phyloP scores from a whole-genome alignment of 2,113 vertebrate species.

The Oncorhynchus clarkii region DNA sequence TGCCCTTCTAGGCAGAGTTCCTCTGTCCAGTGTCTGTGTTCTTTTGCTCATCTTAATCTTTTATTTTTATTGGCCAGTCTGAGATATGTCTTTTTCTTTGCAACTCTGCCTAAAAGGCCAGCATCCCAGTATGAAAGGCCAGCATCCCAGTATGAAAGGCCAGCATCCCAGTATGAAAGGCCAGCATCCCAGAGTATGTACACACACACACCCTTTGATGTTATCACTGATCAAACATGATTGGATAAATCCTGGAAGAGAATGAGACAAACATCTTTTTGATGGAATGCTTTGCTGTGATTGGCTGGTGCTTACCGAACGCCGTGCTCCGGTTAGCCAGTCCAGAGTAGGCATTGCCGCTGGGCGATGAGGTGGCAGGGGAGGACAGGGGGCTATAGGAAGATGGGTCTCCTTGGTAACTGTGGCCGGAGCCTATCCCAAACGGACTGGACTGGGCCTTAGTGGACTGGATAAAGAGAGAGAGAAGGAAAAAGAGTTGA shows the following conservation, averaged over 20 bases:
- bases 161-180: too few relatives aligned
- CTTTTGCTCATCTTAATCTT: too few relatives aligned
- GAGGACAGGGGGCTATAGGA: constrained; percentile 97
- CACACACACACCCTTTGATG: too few relatives aligned
- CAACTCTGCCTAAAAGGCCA: too few relatives aligned
- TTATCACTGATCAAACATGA: neutral
- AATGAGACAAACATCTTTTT: too few relatives aligned
- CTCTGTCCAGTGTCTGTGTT: too few relatives aligned
- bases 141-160: too few relatives aligned
- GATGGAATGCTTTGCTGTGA: neutral
- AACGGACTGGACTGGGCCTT: constrained; percentile 96
- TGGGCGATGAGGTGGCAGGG: constrained; percentile 93
- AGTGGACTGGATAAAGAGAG: constrained; percentile 78
- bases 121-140: too few relatives aligned
- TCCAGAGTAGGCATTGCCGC: constrained; percentile 93
- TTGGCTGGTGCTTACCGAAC: constrained; percentile 81
- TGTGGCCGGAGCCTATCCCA: constrained; percentile 93
- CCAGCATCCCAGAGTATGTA: too few relatives aligned
- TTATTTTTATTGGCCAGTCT: too few relatives aligned
- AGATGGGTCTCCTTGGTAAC: constrained; percentile 88
- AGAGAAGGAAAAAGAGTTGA: neutral
- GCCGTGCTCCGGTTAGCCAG: constrained; percentile 87
- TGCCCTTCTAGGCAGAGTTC: too few relatives aligned
- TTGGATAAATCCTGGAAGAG: neutral
- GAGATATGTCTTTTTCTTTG: too few relatives aligned